A percentile compares a stretch with the other conserved stretches of the same genome.
Evolutionary conservation across 1,140 invertebrate species (phyloP).

Genomic region (Eubasilissa regina): DNA sequence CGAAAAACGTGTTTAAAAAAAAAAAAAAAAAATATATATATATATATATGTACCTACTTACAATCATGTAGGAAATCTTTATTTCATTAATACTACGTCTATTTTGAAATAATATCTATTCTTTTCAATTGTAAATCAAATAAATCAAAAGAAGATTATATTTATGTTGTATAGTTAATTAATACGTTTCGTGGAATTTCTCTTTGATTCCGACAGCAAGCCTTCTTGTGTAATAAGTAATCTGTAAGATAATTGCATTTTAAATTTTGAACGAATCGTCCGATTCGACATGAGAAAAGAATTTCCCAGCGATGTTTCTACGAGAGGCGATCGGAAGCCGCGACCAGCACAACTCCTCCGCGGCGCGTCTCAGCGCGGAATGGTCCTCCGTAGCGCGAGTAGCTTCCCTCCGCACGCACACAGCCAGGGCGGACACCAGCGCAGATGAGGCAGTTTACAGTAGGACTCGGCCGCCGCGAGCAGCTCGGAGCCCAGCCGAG

Average conservation of each 20-base stretch:
- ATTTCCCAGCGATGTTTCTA: conserved; percentile 17
- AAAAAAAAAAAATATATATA: too few relatives aligned
- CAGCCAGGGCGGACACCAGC: conserved; percentile 20
- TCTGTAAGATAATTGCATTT: conserved; percentile 3
- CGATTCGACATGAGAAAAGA: neutral
- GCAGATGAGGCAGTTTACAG: conserved; percentile 44
- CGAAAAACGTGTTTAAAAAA: too few relatives aligned
- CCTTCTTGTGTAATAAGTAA: too few relatives aligned
- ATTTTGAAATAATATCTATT: too few relatives aligned
- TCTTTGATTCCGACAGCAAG: too few relatives aligned
- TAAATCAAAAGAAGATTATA: too few relatives aligned
- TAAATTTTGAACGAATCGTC: neutral
- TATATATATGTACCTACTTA: too few relatives aligned
- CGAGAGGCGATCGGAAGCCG: neutral
- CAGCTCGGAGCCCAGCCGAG: neutral
- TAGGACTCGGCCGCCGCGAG: conserved; percentile 15
- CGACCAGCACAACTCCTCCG: conserved; percentile 12
- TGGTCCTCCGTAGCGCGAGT: conserved; percentile 41
- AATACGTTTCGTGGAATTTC: too few relatives aligned
- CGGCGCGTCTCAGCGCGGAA: conserved; percentile 46
- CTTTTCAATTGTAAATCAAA: too few relatives aligned
- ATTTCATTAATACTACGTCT: too few relatives aligned
- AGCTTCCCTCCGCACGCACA: conserved; percentile 49
- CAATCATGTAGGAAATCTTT: too few relatives aligned
- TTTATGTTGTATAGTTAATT: too few relatives aligned